phyloP scores from a whole-genome alignment of 2,888 invertebrate genomes.

The Himalopsyche anomala region DNA sequence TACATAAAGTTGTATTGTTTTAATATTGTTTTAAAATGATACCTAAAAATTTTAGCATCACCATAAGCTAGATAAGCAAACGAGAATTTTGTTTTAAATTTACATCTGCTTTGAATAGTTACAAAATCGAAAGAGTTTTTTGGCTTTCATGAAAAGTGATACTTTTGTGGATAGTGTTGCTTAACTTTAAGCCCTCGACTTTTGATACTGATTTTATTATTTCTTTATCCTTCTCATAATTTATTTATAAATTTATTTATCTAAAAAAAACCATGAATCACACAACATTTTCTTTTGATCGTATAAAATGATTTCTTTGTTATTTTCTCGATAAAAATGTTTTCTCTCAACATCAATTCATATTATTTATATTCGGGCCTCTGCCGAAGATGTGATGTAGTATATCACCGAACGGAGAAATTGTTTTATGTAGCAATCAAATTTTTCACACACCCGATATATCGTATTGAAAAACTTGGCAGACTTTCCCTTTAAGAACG shows the following conservation, averaged over 20 bases:
- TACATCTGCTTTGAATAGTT: no score
- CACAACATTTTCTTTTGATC: background rate
- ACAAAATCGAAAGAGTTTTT: no score
- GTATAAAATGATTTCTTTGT: background rate
- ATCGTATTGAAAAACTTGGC: constrained; percentile 51
- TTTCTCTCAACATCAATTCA: constrained; percentile 12
- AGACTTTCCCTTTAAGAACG: constrained; percentile 44
- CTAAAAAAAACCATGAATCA: background rate
- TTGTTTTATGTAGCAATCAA: constrained; percentile 56
- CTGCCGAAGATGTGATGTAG: constrained; percentile 50
- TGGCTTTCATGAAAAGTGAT: no score
- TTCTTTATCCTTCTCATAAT: background rate
- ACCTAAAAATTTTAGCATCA: no score
- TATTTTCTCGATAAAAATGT: constrained; percentile 12
- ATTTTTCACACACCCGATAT: constrained; percentile 41
- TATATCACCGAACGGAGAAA: constrained; percentile 57
- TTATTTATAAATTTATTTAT: background rate
- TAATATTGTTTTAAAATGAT: no score
- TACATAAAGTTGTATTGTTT: no score
- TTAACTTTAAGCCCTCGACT: no score
- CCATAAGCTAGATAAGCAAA: no score
- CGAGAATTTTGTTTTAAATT: no score
- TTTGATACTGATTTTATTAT: no score
- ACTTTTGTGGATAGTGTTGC: no score
- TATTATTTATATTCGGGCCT: constrained; percentile 56